phyloP scores from a whole-genome alignment of 2,888 invertebrate species.

The Boloria euphrosyne region DNA sequence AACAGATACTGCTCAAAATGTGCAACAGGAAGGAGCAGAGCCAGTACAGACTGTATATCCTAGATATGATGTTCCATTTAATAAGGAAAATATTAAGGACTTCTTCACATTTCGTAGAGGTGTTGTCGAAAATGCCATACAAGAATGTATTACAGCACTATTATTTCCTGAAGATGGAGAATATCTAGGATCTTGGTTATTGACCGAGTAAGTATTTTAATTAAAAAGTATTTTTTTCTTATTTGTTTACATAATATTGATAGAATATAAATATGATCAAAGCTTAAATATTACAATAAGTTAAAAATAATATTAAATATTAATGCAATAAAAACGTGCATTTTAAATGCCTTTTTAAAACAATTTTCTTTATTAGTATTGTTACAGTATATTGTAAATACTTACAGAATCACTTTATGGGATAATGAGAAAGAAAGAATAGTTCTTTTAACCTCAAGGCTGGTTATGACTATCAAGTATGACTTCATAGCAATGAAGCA shows the following conservation, averaged over 20 bases:
- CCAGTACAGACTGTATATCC: slow-evolving; percentile 64
- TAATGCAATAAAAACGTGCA: too few species aligned
- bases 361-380: neutral
- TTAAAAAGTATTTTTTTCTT: neutral
- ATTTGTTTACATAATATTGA: too few species aligned
- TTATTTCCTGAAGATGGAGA: slow-evolving; percentile 87
- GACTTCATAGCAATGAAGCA: slow-evolving; percentile 92
- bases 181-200: slow-evolving; percentile 88
- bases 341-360: too few species aligned
- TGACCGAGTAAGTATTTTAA: slow-evolving; percentile 87
- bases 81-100: slow-evolving; percentile 83
- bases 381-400: neutral
- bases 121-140: slow-evolving; percentile 87
- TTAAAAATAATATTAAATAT: too few species aligned
- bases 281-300: too few species aligned
- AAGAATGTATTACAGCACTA: slow-evolving; percentile 85
- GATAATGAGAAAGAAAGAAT: slow-evolving; percentile 92
- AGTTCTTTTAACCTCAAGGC: slow-evolving; percentile 87
- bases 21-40: slow-evolving; percentile 54
- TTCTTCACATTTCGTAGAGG: slow-evolving; percentile 89
- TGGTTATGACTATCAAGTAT: slow-evolving; percentile 89
- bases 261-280: too few species aligned
- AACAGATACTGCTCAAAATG: slow-evolving; percentile 55
- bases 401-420: slow-evolving; percentile 90
- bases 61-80: slow-evolving; percentile 73